A percentile compares a stretch with the other conserved stretches of the same genome.
These are phyloP conservation scores for Actinernus sp. DNA, from an alignment of 92 coral and sea anemone genomes.

Conservation along the genomic window DNA sequence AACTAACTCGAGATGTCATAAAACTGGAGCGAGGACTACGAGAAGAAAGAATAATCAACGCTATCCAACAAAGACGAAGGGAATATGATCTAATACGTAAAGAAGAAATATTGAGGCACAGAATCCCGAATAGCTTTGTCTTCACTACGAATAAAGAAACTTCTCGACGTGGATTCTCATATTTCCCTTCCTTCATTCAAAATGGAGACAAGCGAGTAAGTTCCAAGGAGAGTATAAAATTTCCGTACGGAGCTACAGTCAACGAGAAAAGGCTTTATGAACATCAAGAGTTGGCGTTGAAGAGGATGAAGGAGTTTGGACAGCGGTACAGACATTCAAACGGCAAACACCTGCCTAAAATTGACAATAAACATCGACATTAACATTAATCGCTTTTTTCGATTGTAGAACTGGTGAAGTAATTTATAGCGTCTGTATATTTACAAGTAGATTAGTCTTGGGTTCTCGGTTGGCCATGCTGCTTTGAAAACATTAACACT, in stretches of 20 bases:
- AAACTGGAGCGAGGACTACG: constrained; percentile 8
- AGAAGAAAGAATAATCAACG: constrained; percentile 21
- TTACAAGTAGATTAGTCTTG: too few relatives aligned
- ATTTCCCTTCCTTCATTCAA: background rate
- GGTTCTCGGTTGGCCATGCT: too few relatives aligned
- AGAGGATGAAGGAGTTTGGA: background rate
- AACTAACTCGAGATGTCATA: constrained; percentile 24
- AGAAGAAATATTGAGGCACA: background rate
- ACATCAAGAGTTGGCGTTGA: background rate
- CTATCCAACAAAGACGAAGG: constrained; percentile 17
- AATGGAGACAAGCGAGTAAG: background rate
- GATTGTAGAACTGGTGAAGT: too few relatives aligned
- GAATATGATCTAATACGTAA: constrained; percentile 1
- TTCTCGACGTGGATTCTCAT: background rate
- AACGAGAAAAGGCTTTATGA: background rate
- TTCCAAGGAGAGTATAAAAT: background rate
- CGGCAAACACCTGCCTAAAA: too few relatives aligned
- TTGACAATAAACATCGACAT: too few relatives aligned
- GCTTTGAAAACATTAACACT: too few relatives aligned
- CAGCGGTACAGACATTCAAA: too few relatives aligned
- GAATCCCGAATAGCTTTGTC: background rate
- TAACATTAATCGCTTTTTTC: too few relatives aligned
- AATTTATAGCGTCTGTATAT: too few relatives aligned
- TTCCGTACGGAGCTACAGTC: background rate
- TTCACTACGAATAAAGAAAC: background rate